These are phyloP conservation scores for Thryonomys swinderianus DNA, from an alignment of 2,113 vertebrate genomes.

Conservation along the genomic window DNA sequence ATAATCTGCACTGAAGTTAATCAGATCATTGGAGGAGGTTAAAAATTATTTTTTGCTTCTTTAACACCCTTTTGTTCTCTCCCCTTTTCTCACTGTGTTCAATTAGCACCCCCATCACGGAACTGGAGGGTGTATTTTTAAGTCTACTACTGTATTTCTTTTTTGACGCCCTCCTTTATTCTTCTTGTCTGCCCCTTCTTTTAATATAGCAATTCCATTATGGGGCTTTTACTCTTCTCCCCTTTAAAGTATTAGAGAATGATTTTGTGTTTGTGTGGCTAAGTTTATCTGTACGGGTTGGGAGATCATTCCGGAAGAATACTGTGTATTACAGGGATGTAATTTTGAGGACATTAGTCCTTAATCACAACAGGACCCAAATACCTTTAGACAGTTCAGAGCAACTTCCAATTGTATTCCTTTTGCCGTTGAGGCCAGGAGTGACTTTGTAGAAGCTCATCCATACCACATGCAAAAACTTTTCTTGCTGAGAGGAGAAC, in stretches of 20 bases:
- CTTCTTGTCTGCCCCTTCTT: slow-evolving; percentile 79
- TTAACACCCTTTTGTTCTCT: slow-evolving; percentile 85
- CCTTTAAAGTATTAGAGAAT: slow-evolving; percentile 6
- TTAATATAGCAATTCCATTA: slow-evolving; percentile 82
- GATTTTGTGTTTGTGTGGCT: neutral
- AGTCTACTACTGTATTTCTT: slow-evolving; percentile 83
- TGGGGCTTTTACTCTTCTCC: slow-evolving; percentile 19
- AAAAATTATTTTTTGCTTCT: slow-evolving; percentile 69
- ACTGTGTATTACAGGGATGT: neutral
- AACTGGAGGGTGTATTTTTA: slow-evolving; percentile 71
- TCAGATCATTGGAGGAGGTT: slow-evolving; percentile 82
- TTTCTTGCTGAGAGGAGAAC: slow-evolving; percentile 22
- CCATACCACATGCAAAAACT: neutral
- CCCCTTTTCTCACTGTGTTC: slow-evolving; percentile 70
- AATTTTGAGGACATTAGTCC: neutral
- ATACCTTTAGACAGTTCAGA: neutral
- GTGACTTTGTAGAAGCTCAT: neutral
- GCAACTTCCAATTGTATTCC: neutral
- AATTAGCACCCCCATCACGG: slow-evolving; percentile 82
- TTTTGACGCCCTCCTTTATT: slow-evolving; percentile 80
- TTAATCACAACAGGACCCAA: neutral
- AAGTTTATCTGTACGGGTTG: neutral
- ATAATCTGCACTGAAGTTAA: slow-evolving; percentile 82
- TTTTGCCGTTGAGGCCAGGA: neutral
- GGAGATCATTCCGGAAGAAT: neutral